Conservation (phyloP, 2,113 vertebrate genomes). For the Acanthisitta chloris region DNA sequence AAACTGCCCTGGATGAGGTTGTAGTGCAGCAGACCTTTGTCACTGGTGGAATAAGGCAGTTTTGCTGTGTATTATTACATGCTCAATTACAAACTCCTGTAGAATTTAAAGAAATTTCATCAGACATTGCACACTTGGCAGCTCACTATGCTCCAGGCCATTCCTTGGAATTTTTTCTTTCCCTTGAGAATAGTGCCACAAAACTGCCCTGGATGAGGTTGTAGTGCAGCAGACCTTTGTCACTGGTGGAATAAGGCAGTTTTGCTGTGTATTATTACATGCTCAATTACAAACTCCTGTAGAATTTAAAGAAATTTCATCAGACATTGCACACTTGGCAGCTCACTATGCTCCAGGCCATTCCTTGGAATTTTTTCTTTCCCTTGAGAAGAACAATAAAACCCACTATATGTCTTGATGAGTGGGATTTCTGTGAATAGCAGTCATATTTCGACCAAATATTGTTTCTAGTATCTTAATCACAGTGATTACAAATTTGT, state of each 20-base stretch:
- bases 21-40: neutral
- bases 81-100: neutral
- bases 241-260: neutral
- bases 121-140: neutral
- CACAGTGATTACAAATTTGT: neutral
- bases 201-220: neutral
- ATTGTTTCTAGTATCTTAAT: neutral
- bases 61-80: neutral
- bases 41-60: neutral
- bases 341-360: neutral
- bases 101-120: neutral
- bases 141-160: neutral
- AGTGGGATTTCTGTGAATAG: neutral
- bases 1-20: neutral
- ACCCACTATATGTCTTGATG: neutral
- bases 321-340: neutral
- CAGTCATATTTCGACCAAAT: neutral
- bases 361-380: neutral
- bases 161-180: neutral
- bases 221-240: neutral
- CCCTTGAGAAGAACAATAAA: neutral
- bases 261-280: neutral
- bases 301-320: neutral
- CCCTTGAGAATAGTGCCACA: neutral
- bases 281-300: neutral